Conservation (phyloP, 2,113 vertebrate genomes). For the Bufo gargarizans region DNA sequence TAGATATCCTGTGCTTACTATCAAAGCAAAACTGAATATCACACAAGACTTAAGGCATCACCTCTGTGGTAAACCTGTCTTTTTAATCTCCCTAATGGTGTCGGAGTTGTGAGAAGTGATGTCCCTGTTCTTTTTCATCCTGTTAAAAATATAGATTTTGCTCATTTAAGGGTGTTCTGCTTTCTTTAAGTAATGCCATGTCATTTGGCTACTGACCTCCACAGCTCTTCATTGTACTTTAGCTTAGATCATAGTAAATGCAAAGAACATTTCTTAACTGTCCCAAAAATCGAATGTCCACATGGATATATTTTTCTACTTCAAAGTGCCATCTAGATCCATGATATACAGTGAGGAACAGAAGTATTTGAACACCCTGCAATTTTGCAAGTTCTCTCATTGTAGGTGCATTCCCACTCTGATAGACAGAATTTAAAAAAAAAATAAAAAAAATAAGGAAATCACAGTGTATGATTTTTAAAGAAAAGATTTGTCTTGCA, state of each 20-base stretch:
- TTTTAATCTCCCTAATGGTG: not conserved
- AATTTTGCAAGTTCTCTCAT: no score
- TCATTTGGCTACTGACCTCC: not conserved
- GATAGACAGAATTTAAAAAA: no score
- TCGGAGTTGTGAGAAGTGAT: not conserved
- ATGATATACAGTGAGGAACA: not conserved
- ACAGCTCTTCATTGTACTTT: no score
- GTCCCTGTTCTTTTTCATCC: conserved; percentile 14
- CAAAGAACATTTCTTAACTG: not conserved
- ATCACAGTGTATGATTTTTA: no score
- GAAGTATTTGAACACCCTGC: no score
- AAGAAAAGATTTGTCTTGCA: no score
- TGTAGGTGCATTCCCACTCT: no score
- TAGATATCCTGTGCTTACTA: not conserved
- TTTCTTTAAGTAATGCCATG: not conserved
- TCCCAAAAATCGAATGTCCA: not conserved
- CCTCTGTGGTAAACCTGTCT: not conserved
- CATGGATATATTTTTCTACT: not conserved
- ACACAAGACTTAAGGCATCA: conserved; percentile 3
- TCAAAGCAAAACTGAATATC: not conserved
- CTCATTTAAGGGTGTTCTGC: not conserved
- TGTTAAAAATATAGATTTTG: not conserved
- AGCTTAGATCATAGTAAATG: not conserved
- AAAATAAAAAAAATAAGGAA: no score
- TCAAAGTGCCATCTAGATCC: not conserved